Conservation (phyloP, 1,140 invertebrate species). For the Saxidomus purpurata region DNA sequence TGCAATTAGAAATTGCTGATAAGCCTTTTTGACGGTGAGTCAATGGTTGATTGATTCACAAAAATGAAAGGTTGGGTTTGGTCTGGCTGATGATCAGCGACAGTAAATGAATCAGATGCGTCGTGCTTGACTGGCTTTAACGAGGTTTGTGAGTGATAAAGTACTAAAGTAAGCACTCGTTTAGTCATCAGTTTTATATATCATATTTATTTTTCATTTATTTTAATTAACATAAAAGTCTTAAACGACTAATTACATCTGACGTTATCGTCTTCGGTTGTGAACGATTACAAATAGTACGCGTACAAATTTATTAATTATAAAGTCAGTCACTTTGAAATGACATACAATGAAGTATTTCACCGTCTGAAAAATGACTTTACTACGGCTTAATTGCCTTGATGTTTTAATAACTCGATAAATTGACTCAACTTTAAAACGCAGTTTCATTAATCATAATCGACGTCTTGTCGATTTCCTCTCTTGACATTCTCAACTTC, state of each 20-base stretch:
- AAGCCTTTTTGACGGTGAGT: neutral
- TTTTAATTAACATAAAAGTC: constrained; percentile 6
- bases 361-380: too few relatives aligned
- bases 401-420: too few relatives aligned
- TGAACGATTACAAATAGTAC: too few relatives aligned
- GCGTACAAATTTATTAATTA: too few relatives aligned
- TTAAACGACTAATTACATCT: neutral
- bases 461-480: too few relatives aligned
- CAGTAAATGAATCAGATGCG: neutral
- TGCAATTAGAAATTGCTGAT: neutral
- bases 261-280: neutral
- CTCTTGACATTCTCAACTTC: too few relatives aligned
- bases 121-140: neutral
- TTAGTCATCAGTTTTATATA: constrained; percentile 21
- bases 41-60: neutral
- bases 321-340: too few relatives aligned
- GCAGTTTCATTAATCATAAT: too few relatives aligned
- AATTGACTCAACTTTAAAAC: too few relatives aligned
- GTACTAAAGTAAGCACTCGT: constrained; percentile 10
- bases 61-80: neutral
- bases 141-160: neutral
- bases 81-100: neutral
- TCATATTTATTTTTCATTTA: neutral
- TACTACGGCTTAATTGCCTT: too few relatives aligned
- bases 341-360: too few relatives aligned